Evolutionary conservation across 2,113 vertebrate genomes (phyloP), one percentile per base, ranked within the genome.

Genomic region (rabbit (Oryctolagus cuniculus)): DNA sequence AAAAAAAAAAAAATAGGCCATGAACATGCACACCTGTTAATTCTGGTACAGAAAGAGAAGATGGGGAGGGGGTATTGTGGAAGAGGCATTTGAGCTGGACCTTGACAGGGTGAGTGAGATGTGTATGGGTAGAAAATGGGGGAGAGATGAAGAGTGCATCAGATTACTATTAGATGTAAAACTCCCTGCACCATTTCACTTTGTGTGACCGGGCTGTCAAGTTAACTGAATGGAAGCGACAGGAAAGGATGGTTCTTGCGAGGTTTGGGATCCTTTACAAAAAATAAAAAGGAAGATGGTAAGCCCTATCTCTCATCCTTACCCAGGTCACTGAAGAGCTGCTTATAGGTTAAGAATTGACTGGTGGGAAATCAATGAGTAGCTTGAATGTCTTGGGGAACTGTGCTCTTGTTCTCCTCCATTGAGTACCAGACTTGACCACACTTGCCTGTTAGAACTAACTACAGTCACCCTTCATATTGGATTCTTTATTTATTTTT

Each of bases 241-340:
- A 85, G 25, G 44, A 77, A 0, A 67, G 49, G 19, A 73, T 96
- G 21, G 22, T 81, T 94, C 29, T 89, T 75, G 21, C 15, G 89
- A 83, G 36, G 73, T 81, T 64, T 94, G 63, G 78, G 44, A 36
- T 94, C 63, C 95, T 91, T 49, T 91, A 96, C 86, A 63, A 89
- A 61, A 66, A 64, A 79, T 55, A 80, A 80, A 63, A 82, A 94
- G 51, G n/a, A 64, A 87, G 34, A 44, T 17, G 66, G 11, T 49
- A 58, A 92, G 36, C 58, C 16, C 15, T 89, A 11, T 79, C n/a
- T 19, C 55, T 94, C 9, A 72, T 24, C 24, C 16, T 91, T 19
- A 61, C 51, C n/a, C 51, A 53, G 63, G 49, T 95, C 36, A 34
- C 6, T 67, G 72, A 15, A 29, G 77, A 11, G 29, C 70, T 81